Conservation (phyloP, 2,797 vertebrate species). For the Hoplostethus atlanticus region DNA sequence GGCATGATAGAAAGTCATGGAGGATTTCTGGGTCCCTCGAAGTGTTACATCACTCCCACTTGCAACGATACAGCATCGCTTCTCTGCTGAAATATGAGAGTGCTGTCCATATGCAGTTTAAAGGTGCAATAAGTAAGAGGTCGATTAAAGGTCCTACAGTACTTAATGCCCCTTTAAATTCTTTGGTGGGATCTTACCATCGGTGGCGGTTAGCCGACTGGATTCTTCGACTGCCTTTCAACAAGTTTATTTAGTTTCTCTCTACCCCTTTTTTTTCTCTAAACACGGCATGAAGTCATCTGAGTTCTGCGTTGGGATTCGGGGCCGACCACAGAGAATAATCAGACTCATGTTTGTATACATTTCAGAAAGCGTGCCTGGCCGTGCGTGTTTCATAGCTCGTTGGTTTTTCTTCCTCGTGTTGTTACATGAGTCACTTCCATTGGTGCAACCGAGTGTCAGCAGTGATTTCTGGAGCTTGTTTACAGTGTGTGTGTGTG, state of each 20-base stretch:
- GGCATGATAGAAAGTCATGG: constrained; percentile 49
- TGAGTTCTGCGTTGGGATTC: constrained; percentile 32
- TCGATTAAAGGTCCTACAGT: no score
- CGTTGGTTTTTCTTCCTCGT: constrained; percentile 65
- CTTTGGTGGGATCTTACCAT: no score
- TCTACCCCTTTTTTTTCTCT: constrained; percentile 29
- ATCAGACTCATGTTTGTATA: constrained; percentile 79
- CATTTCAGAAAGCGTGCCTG: constrained; percentile 53
- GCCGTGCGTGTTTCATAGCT: constrained; percentile 74
- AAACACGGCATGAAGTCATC: constrained; percentile 62
- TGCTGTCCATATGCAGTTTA: not conserved
- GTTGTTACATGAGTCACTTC: constrained; percentile 61
- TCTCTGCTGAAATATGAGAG: not conserved
- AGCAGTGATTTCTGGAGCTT: constrained; percentile 1
- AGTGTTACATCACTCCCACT: constrained; percentile 68
- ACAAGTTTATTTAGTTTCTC: constrained; percentile 36
- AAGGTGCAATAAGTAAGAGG: no score
- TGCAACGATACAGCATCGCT: no score
- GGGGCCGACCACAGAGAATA: constrained; percentile 62
- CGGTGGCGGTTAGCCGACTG: not conserved
- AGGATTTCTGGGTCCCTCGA: constrained; percentile 72
- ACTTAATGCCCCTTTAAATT: no score
- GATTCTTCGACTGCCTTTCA: not conserved
- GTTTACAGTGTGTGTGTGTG: constrained; percentile 1
- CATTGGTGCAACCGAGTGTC: constrained; percentile 21